Evolutionary conservation across 2,113 vertebrate genomes (phyloP).

Genomic region (Odocoileus hemionus): DNA sequence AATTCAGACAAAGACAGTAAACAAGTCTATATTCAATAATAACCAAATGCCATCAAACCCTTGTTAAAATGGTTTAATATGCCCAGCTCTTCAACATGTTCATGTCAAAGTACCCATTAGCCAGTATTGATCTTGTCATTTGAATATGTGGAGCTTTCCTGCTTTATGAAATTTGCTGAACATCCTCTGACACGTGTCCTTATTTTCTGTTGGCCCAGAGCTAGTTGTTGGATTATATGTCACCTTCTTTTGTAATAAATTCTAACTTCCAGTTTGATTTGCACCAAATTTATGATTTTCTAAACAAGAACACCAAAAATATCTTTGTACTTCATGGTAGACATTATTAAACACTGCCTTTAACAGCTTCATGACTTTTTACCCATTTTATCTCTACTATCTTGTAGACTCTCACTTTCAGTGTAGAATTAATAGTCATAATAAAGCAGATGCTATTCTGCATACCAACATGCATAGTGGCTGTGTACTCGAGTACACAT

Average conservation of each 20-base stretch:
- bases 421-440: not conserved
- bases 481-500: not conserved
- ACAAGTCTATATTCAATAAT: not conserved
- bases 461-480: not conserved
- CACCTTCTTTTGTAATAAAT: not conserved
- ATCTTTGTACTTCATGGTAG: not conserved
- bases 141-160: not conserved
- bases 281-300: not conserved
- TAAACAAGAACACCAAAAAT: not conserved
- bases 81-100: not conserved
- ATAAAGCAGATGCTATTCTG: not conserved
- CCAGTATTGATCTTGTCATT: not conserved
- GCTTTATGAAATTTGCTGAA: not conserved
- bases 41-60: not conserved
- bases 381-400: not conserved
- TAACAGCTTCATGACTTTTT: not conserved
- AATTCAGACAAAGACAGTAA: not conserved
- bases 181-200: not conserved
- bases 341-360: not conserved
- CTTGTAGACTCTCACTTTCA: not conserved
- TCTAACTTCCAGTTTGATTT: not conserved
- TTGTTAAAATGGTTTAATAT: not conserved
- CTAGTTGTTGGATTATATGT: not conserved
- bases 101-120: not conserved
- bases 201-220: not conserved